Base-by-base conservation (phyloP, 2,113 vertebrate species). In the Planiliza haematocheilus region DNA sequence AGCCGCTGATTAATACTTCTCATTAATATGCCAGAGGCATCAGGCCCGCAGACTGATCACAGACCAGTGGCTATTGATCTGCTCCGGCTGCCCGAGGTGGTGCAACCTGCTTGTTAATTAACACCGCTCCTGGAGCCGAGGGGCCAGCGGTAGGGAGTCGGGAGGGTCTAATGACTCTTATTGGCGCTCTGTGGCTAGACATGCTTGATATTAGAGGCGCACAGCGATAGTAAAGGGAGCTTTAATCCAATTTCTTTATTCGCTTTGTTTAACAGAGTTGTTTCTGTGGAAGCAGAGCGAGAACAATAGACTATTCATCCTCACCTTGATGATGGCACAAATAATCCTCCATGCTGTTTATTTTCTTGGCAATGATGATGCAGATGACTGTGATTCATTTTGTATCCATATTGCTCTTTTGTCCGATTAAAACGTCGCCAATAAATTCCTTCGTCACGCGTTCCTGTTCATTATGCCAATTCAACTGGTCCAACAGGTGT, bases 31-130 rank as follows among this genome's bases (percentile, higher is more conserved):
- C 77, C 55, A 64, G 67, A 55, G 21, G 70, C 52, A 57, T 46
- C 70, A 13, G 65, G 57, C 24, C 43, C 4, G 20, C 67, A 82
- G 82, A 89, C 84, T 86, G 90, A 89, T 90, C 88, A 77, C 81
- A 88, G 74, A 86, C 58, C 86, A 74, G 87, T 60, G 56, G 67
- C 70, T 86, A 90, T 88, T 85, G 90, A 92, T 88, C 83, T 8
- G 79, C 79, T 85, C 60, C 7, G 42, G 53, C 71, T 68, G 78
- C 76, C 77, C 76, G 56, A 71, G 76, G 76, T 72, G 81, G 30
- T 41, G 36, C 69, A 52, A 81, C 79, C 69, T 38, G 58, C 79
- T 70, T 81, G 79, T 85, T 89, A 88, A 89, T 88, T 88, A 87
- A 88, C 85, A 84, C 39, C 14, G 55, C 52, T 64, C 82, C 37